Evolutionary conservation across 1,140 invertebrate genomes (phyloP), one percentile per base, ranked within the genome.

Genomic region (Polypedilum pembai): DNA sequence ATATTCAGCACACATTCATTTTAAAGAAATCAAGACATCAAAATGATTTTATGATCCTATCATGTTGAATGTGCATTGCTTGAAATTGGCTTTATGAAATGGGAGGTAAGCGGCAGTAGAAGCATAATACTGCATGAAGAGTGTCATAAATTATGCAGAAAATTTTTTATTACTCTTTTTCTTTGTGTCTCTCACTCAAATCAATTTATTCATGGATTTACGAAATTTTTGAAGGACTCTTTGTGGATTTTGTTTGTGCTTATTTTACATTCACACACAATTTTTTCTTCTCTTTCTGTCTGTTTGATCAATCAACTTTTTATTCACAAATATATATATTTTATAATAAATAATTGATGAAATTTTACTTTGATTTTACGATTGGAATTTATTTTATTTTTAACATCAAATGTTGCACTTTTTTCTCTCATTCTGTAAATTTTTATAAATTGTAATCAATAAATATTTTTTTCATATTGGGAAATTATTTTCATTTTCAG

Each of bases 1-100:
- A 56, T 56, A 4, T 56, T 12, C n/a, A 12, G 41, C n/a, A n/a
- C 15, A n/a, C n/a, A 56, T 56, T n/a, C 12, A 56, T 56, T 56
- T 56, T 56, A 56, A 56, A 56, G 45, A 4, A 56, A 56, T 56
- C 12, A 56, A 56, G 45, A 56, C 45, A 56, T 56, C 45, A 56
- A 56, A 56, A 56, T 56, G 45, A 56, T 56, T 56, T 56, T 56
- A 56, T 56, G 45, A 56, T 56, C 45, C 45, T 12, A 56, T 56
- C 45, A 56, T n/a, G 12, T 56, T 33, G 24, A 33, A 33, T 33
- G 24, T 33, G 24, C 24, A 33, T 33, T 33, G 24, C 24, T 33
- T 33, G 24, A 33, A 33, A 33, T 33, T 33, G 24, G 24, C 24
- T 33, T 33, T 33, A 33, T 33, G 24, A 33, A 33, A 5, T 33